phyloP scores from a whole-genome alignment of 1,140 invertebrate species.

The Dendrolimus kikuchii region DNA sequence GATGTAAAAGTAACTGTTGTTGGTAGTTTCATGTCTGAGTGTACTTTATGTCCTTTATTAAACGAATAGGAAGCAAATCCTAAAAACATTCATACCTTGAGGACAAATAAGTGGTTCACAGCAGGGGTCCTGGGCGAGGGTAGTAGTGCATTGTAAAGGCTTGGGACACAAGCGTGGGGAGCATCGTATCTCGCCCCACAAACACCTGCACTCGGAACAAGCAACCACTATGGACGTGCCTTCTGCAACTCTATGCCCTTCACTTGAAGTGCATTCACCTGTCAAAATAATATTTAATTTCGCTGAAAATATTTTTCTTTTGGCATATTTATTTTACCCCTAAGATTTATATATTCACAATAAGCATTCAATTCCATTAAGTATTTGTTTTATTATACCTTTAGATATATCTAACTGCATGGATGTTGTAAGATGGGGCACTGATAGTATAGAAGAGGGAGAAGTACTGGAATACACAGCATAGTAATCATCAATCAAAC shows the following conservation, averaged over 20 bases:
- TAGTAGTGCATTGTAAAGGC: constrained; percentile 29
- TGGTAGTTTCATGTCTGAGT: constrained; percentile 17
- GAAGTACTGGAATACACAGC: constrained; percentile 67
- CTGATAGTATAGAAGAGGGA: constrained; percentile 24
- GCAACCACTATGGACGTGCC: constrained; percentile 35
- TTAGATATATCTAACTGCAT: constrained; percentile 50
- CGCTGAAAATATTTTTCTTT: too few species aligned
- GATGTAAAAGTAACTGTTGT: constrained; percentile 6
- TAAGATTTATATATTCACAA: too few species aligned
- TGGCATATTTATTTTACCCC: too few species aligned
- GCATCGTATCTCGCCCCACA: constrained; percentile 42
- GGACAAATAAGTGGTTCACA: constrained; percentile 53
- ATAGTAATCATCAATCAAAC: constrained; percentile 73
- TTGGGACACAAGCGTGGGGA: constrained; percentile 27
- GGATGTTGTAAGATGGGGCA: constrained; percentile 56
- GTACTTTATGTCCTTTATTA: constrained; percentile 9
- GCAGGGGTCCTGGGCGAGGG: constrained; percentile 28
- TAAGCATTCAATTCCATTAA: constrained; percentile 1
- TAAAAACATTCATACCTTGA: too few species aligned
- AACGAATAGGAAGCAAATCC: too few species aligned
- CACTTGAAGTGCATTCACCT: constrained; percentile 39
- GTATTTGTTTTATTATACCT: constrained; percentile 24
- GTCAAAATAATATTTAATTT: constrained; percentile 7
- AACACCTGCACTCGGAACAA: constrained; percentile 43
- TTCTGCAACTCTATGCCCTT: constrained; percentile 34